These are phyloP conservation scores for Dromius quadrimaculatus DNA, from an alignment of 2,888 invertebrate species.

Conservation along the genomic window DNA sequence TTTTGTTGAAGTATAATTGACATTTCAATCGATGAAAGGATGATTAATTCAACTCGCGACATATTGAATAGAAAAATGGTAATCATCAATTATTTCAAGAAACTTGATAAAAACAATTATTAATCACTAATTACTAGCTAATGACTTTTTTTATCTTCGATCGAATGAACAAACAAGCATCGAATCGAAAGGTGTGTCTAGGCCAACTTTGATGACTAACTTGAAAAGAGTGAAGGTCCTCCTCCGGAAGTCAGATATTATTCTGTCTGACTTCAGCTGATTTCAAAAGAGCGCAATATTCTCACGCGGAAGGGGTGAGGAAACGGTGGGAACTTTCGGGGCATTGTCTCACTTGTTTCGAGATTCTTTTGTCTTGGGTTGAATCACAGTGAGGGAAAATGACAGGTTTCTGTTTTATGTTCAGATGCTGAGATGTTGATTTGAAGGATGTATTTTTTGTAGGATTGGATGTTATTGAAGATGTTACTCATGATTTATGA, in stretches of 20 bases:
- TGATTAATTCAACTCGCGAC: too few relatives aligned
- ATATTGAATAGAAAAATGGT: too few relatives aligned
- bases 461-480: too few relatives aligned
- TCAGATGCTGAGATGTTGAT: slow-evolving; percentile 14
- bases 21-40: too few relatives aligned
- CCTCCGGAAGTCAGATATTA: slow-evolving; percentile 46
- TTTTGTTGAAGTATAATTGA: too few relatives aligned
- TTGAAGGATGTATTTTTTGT: slow-evolving; percentile 33
- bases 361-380: slow-evolving; percentile 12
- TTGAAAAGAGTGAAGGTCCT: not conserved
- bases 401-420: slow-evolving; percentile 26
- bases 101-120: too few relatives aligned
- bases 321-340: slow-evolving; percentile 15
- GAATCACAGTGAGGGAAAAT: slow-evolving; percentile 26
- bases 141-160: not conserved
- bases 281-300: slow-evolving; percentile 42
- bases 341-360: slow-evolving; percentile 18
- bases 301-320: slow-evolving; percentile 20
- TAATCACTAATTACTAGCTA: not conserved
- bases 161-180: slow-evolving; percentile 6
- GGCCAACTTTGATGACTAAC: slow-evolving; percentile 29
- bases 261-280: slow-evolving; percentile 34
- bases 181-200: slow-evolving; percentile 20
- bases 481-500: too few relatives aligned
- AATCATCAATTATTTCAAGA: too few relatives aligned